Base-by-base conservation (phyloP, 2,797 vertebrate species). In the Danio kyathit region DNA sequence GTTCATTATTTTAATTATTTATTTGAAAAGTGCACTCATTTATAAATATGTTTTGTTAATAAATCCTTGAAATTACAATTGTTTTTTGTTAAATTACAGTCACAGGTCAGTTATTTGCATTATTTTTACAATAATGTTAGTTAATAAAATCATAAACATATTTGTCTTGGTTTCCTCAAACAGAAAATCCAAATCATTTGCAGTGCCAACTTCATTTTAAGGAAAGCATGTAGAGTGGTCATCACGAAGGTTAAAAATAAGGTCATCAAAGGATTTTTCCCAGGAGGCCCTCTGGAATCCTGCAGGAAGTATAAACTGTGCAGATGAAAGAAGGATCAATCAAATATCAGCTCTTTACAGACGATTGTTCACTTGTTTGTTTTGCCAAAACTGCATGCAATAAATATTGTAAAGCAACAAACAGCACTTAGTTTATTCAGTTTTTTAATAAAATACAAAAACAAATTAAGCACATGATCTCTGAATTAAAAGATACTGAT, bases 251-350 rank as follows among this genome's bases (percentile, higher is more conserved):
- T 6, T 0, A 66, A 76, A 29, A 56, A 6, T 9, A 46, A 4
- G 3, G 13, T 66, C 40, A 2, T 76, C 9, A 12, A 5, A 29
- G 40, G 40, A 56, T 56, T 13, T 66, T 76, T 76, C n/a, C 60
- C 48, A 21, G 67, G 49, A n/a, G 12, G 2, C 54, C 74, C 19
- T 56, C 12, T 0, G 3, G 4, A 0, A 12, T 76, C 61, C 13
- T 76, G 74, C 40, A 17, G 2, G 2, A 76, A 76, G 41, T 76
- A 46, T 51, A 76, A 76, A 56, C 44, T 76, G 74, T 76, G 74
- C 19, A 0, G 8, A 65, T 1, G 7, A 1, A 16, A 16, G 0
- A 67, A 48, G 3, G 49, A 48, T 21, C 54, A 29, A 48, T 43
- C 54, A 29, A 56, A 16, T 2, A 57, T 10, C 41, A 44, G 70